Percentiles rank a stretch among this genome's conserved stretches.
These are phyloP conservation scores for Botia kubotai DNA, from an alignment of 2,797 vertebrate genomes.

Conservation along the genomic window DNA sequence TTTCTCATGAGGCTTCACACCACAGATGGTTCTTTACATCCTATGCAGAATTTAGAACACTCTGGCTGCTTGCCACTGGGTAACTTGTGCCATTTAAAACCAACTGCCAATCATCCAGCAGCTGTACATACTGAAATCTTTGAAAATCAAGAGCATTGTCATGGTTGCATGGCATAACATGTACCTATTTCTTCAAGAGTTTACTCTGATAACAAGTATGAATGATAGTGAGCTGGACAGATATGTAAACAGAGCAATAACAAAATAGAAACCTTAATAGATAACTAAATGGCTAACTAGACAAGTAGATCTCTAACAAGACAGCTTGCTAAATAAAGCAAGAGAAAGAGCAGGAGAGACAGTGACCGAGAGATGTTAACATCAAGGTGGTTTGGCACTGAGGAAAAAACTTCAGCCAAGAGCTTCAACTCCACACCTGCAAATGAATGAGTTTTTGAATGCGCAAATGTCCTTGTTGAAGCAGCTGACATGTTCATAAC, in stretches of 20 bases:
- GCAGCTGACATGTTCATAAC: background rate
- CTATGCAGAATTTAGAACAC: slow-evolving; percentile 36
- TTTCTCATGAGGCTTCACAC: slow-evolving; percentile 58
- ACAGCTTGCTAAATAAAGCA: too few relatives aligned
- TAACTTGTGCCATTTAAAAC: slow-evolving; percentile 36
- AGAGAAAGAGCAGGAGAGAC: too few relatives aligned
- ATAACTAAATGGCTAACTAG: too few relatives aligned
- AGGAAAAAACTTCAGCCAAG: background rate
- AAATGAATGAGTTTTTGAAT: background rate
- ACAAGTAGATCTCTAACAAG: too few relatives aligned
- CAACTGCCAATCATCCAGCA: slow-evolving; percentile 50
- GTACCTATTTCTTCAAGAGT: too few relatives aligned
- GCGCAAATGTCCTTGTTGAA: background rate
- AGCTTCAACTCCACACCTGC: background rate
- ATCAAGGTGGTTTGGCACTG: background rate
- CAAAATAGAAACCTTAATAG: too few relatives aligned
- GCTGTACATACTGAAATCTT: slow-evolving; percentile 8
- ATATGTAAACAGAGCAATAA: too few relatives aligned
- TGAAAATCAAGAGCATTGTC: slow-evolving; percentile 2
- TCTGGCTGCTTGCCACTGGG: slow-evolving; percentile 3
- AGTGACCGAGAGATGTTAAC: background rate
- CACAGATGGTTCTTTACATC: slow-evolving; percentile 58
- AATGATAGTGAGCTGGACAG: too few relatives aligned
- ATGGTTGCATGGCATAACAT: too few relatives aligned
- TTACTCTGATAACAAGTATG: too few relatives aligned